Base-by-base conservation (phyloP, 2,113 vertebrate genomes). In the Brachypteracias leptosomus region DNA sequence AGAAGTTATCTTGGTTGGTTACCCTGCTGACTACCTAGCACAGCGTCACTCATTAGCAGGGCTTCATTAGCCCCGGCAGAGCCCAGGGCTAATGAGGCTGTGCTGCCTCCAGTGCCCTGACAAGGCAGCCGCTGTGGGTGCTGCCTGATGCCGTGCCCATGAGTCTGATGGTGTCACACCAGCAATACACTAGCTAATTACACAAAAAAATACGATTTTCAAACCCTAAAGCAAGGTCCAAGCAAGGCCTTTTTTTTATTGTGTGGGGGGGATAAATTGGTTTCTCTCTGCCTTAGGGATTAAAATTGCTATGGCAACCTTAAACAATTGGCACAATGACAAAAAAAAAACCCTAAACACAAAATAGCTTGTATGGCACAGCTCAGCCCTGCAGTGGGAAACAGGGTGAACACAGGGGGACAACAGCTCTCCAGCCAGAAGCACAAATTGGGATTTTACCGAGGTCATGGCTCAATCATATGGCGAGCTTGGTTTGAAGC, bases 381-480 rank as follows among this genome's bases (percentile, higher is more conserved):
- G 65, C 33, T 81, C 42, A 35, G 57, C 55, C 54, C 44, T 55
- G 80, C 28, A 33, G 29, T 1, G 1, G 24, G 24, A 31, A 93
- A 62, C 9, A 35, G 25, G 12, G 21, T 6, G 25, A 31, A 52
- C 24, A 24, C 3, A 1, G 28, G 24, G 11, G 3, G 5, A 52
- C 40, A 71, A 3, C 0, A 0, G 4, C 31, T n/a, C n/a, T 63
- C 70, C 62, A 82, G 49, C 8, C 9, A 72, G 55, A 80, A 78
- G 46, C 38, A 65, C 20, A 35, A 35, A 82, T 0, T 51, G 55
- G 55, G 42, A 74, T 71, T 81, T 66, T 58, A 13, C 57, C 26
- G 29, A 78, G 55, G 25, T 42, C 8, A 13, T 9, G 2, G 33
- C 19, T 87, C 84, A 44, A 7, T 58, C 31, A 26, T 36, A 46